phyloP scores from a whole-genome alignment of 1,140 invertebrate genomes.

The Drosophila albomicans region DNA sequence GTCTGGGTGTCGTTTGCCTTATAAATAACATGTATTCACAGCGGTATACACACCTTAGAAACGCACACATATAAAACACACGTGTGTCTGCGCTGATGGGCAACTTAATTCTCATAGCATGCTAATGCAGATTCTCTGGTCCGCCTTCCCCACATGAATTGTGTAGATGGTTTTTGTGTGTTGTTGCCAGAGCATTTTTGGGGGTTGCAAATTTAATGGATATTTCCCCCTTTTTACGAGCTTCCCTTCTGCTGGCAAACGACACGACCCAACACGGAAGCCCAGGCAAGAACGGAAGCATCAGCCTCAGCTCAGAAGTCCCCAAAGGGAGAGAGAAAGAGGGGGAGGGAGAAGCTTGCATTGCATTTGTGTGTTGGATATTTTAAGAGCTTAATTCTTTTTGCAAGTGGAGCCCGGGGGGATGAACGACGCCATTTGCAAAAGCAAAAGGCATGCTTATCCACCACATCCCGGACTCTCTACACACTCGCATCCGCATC shows the following conservation, averaged over 20 bases:
- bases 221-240: conserved; percentile 64
- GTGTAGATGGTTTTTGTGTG: conserved; percentile 10
- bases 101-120: conserved; percentile 72
- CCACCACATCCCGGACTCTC: conserved; percentile 15
- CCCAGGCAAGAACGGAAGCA: conserved; percentile 45
- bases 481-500: conserved; percentile 11
- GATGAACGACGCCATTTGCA: conserved; percentile 69
- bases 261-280: conserved; percentile 44
- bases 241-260: conserved; percentile 31
- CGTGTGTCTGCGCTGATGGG: conserved; percentile 55
- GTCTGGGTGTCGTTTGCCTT: conserved; percentile 6
- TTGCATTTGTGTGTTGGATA: conserved; percentile 51
- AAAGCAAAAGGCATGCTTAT: conserved; percentile 21
- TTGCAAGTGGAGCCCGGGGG: conserved; percentile 53
- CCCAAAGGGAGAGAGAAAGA: conserved; percentile 51
- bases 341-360: conserved; percentile 47
- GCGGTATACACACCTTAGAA: neutral
- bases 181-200: conserved; percentile 33
- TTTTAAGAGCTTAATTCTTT: conserved; percentile 80
- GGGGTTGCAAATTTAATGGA: conserved; percentile 73
- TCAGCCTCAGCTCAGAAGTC: conserved; percentile 47
- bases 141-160: conserved; percentile 7
- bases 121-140: conserved; percentile 73
- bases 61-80: conserved; percentile 29
- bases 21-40: conserved; percentile 16